Conservation (phyloP, 1,140 invertebrate species). For the Hylaeus anthracinus region DNA sequence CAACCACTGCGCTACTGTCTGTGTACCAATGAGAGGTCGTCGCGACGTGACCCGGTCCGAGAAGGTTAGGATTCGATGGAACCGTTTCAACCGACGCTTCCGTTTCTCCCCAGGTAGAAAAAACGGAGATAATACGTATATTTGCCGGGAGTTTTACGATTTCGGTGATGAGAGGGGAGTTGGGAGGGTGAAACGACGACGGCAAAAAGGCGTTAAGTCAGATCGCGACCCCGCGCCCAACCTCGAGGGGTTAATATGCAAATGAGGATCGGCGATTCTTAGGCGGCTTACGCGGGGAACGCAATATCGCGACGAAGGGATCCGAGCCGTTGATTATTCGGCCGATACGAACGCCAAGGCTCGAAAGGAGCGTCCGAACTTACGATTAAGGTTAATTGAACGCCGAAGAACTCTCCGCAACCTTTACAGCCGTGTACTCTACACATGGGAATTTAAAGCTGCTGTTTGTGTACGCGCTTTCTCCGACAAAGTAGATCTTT, state of each 20-base stretch:
- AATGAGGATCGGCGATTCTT: slow-evolving; percentile 58
- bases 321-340: slow-evolving; percentile 19
- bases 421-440: neutral
- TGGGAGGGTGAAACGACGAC: slow-evolving; percentile 43
- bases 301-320: slow-evolving; percentile 10
- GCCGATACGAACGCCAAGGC: neutral
- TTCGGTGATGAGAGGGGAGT: neutral
- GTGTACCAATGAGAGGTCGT: neutral
- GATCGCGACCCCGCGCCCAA: slow-evolving; percentile 67
- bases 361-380: neutral
- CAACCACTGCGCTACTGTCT: no score
- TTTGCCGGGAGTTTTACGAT: slow-evolving; percentile 53
- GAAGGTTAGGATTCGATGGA: slow-evolving; percentile 7
- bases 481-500: slow-evolving; percentile 17
- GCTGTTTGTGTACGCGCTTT: slow-evolving; percentile 34
- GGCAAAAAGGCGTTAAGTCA: slow-evolving; percentile 79
- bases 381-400: slow-evolving; percentile 9
- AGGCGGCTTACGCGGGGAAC: neutral
- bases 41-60: slow-evolving; percentile 16
- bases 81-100: slow-evolving; percentile 16
- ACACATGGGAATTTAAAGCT: slow-evolving; percentile 5
- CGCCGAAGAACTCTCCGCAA: neutral
- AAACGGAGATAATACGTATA: slow-evolving; percentile 40
- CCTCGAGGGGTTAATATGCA: slow-evolving; percentile 74
- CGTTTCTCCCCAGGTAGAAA: slow-evolving; percentile 21